A percentile compares a stretch with the other conserved stretches of the same genome.
Conservation (phyloP, 2,113 vertebrate genomes). For the Chionomys nivalis region DNA sequence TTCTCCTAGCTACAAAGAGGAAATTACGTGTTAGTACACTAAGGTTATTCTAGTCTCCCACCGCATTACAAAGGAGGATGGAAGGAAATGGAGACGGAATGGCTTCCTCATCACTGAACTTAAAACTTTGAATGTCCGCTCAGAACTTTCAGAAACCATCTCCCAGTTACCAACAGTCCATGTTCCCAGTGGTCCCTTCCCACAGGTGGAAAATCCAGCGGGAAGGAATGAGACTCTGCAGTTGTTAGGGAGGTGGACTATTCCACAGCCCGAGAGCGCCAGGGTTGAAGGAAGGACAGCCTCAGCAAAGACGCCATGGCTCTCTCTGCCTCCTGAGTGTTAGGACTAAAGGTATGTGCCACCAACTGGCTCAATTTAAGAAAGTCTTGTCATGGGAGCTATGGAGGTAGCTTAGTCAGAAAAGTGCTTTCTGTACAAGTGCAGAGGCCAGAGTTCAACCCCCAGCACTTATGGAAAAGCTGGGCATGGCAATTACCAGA, state of each 20-base stretch:
- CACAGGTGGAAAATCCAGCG: accelerated
- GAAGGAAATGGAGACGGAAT: not conserved
- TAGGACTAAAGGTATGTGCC: not conserved
- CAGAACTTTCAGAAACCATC: not conserved
- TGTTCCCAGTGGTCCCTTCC: accelerated
- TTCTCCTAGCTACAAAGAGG: not conserved
- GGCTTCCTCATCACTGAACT: not conserved
- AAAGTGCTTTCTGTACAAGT: not conserved
- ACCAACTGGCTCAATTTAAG: not conserved
- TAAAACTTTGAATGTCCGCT: not conserved
- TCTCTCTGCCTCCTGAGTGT: not conserved
- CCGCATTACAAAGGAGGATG: not conserved
- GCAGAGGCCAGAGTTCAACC: not conserved
- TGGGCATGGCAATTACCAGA: not conserved
- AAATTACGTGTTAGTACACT: not conserved
- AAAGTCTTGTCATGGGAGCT: not conserved
- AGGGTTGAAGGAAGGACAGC: not conserved
- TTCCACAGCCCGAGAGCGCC: not conserved
- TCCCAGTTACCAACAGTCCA: not conserved
- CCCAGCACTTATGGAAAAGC: not conserved
- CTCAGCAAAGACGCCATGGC: accelerated
- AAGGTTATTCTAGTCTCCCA: not conserved
- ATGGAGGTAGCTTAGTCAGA: not conserved
- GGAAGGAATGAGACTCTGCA: not conserved
- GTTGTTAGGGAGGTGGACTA: not conserved